These are phyloP conservation scores for Colossoma macropomum DNA, from an alignment of 2,113 vertebrate species.

Conservation along the genomic window DNA sequence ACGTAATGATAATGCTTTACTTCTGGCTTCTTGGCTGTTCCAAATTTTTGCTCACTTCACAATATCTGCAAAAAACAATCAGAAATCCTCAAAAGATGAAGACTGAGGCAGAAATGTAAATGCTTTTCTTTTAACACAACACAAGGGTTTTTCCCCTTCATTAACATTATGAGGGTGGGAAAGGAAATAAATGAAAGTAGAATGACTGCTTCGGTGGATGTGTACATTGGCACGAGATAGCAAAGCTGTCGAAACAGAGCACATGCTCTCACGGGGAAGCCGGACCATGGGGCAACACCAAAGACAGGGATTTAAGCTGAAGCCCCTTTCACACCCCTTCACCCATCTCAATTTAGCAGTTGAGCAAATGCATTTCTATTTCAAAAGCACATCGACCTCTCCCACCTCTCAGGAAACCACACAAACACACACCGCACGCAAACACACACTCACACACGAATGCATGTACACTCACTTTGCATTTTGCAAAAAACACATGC, in stretches of 20 bases:
- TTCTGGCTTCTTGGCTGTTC: not conserved
- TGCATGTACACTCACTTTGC: slow-evolving; percentile 41
- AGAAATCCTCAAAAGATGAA: slow-evolving; percentile 1
- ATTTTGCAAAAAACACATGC: slow-evolving; percentile 55
- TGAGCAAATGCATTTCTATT: not conserved
- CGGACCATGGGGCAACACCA: not conserved
- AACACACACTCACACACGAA: slow-evolving; percentile 10
- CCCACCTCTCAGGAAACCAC: slow-evolving; percentile 43
- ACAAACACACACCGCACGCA: slow-evolving; percentile 16
- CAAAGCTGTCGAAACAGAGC: not conserved
- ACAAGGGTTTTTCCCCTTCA: slow-evolving; percentile 28
- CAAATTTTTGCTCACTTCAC: not conserved
- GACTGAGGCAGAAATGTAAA: slow-evolving; percentile 39
- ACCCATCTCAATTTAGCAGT: not conserved
- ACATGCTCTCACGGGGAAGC: not conserved
- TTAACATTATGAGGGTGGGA: slow-evolving; percentile 23
- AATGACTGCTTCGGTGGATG: not conserved
- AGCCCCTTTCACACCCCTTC: not conserved
- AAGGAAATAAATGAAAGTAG: slow-evolving; percentile 26
- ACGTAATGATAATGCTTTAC: not conserved
- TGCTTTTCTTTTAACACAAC: slow-evolving; percentile 14
- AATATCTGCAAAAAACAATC: not conserved
- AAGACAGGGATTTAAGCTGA: not conserved
- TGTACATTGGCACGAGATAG: not conserved
- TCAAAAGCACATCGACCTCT: slow-evolving; percentile 11